Percentiles rank a stretch among this genome's conserved stretches.
phyloP scores from a whole-genome alignment of 2,113 vertebrate species.

The Spheniscus mendiculus region DNA sequence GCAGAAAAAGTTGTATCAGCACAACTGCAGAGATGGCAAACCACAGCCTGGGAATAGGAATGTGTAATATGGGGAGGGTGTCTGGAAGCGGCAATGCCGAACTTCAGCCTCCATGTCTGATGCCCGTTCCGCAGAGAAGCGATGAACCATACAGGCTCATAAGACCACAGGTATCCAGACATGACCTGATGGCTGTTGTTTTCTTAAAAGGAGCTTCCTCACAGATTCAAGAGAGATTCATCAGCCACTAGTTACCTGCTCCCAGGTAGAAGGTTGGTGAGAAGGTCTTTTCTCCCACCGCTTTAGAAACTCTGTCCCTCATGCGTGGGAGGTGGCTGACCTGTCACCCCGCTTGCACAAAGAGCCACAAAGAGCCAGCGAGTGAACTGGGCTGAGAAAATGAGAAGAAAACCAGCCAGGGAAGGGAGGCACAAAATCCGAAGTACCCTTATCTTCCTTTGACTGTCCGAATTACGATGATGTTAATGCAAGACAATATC shows the following conservation, averaged over 20 bases:
- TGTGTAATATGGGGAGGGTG: not conserved
- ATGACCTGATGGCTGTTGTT: accelerated
- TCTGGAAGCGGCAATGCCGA: accelerated
- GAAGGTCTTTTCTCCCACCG: not conserved
- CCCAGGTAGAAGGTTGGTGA: not conserved
- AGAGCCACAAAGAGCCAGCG: too few relatives aligned
- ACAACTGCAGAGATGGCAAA: not conserved
- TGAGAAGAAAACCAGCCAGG: not conserved
- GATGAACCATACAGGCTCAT: not conserved
- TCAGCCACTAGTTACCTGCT: slow-evolving; percentile 4
- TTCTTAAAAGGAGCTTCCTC: not conserved
- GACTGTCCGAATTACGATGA: slow-evolving; percentile 7
- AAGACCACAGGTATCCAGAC: not conserved
- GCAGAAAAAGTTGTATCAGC: not conserved
- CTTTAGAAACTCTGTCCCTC: not conserved
- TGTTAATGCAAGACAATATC: slow-evolving; percentile 55
- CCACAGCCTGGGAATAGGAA: not conserved
- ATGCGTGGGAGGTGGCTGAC: not conserved
- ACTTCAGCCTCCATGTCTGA: not conserved
- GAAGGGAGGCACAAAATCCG: slow-evolving; percentile 12
- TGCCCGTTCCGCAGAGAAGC: not conserved
- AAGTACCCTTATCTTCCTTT: not conserved
- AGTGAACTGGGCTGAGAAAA: slow-evolving; percentile 19
- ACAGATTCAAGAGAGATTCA: not conserved
- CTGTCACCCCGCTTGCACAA: not conserved